phyloP scores from a whole-genome alignment of 1,140 invertebrate genomes.

The Pissodes strobi region DNA sequence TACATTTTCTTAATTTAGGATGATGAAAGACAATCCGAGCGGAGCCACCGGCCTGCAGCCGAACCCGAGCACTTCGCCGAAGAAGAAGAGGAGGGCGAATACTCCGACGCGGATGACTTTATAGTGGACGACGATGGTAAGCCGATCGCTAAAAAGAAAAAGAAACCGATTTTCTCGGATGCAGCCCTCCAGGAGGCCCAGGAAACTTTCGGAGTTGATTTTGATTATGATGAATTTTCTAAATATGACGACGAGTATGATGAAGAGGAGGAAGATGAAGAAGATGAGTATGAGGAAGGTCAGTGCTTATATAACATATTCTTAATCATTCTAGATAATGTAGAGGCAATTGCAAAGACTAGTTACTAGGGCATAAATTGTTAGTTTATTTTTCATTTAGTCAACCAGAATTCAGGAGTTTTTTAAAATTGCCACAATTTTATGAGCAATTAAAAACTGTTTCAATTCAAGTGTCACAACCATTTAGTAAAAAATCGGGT shows the following conservation, averaged over 20 bases:
- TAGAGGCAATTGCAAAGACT: too few relatives aligned
- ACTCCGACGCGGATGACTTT: conserved; percentile 91
- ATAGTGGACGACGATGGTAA: conserved; percentile 96
- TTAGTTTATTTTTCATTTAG: too few relatives aligned
- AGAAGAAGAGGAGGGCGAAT: conserved; percentile 75
- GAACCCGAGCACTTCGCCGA: conserved; percentile 73
- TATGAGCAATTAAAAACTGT: too few relatives aligned
- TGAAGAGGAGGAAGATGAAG: conserved; percentile 75
- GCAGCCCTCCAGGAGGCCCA: conserved; percentile 95
- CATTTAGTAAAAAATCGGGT: too few relatives aligned
- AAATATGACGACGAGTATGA: conserved; percentile 87
- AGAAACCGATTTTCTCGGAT: conserved; percentile 89
- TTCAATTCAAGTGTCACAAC: too few relatives aligned
- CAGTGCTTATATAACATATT: neutral
- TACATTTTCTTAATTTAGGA: conserved; percentile 62
- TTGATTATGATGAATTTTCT: conserved; percentile 95
- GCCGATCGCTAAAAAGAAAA: conserved; percentile 84
- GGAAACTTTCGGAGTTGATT: conserved; percentile 98
- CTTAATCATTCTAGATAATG: too few relatives aligned
- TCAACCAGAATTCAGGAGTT: too few relatives aligned
- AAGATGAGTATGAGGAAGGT: conserved; percentile 55
- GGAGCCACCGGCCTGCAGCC: conserved; percentile 66
- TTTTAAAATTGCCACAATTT: too few relatives aligned
- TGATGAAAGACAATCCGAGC: conserved; percentile 75
- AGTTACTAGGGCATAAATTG: too few relatives aligned